These are phyloP conservation scores for Mormyrus iriodes DNA, from an alignment of 2,113 vertebrate genomes.

Conservation along the genomic window DNA sequence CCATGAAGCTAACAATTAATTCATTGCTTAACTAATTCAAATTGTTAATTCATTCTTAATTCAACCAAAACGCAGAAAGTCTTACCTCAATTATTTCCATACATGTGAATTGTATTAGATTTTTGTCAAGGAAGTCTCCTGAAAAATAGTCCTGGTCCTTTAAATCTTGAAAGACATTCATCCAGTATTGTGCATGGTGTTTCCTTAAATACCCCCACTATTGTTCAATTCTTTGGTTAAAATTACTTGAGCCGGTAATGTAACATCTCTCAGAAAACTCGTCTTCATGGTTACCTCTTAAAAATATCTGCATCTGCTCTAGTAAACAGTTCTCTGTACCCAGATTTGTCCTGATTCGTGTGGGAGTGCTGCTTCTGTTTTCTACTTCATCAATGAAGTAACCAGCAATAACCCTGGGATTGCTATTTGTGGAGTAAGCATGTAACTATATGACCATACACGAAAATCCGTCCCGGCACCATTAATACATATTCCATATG, in stretches of 20 bases:
- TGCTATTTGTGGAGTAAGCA: slow-evolving; percentile 7
- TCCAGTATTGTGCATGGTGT: neutral
- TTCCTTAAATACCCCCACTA: neutral
- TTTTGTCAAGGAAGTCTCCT: slow-evolving; percentile 3
- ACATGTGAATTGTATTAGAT: neutral
- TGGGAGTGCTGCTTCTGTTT: neutral
- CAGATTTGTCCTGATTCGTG: neutral
- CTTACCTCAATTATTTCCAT: slow-evolving; percentile 3
- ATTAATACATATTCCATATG: slow-evolving; percentile 15
- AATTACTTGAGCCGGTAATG: neutral
- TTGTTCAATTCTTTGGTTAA: neutral
- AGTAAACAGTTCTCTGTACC: neutral
- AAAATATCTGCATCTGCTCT: neutral
- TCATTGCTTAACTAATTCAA: neutral
- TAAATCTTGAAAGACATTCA: neutral
- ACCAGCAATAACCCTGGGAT: neutral
- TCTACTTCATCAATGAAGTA: no score
- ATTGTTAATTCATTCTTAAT: neutral
- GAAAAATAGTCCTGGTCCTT: neutral
- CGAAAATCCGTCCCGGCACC: neutral
- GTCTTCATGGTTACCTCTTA: neutral
- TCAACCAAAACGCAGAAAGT: neutral
- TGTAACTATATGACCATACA: neutral
- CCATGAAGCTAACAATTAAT: neutral
- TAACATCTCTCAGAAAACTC: slow-evolving; percentile 4